Conservation (phyloP, 2,888 invertebrate species). For the Eupithecia inturbata region DNA sequence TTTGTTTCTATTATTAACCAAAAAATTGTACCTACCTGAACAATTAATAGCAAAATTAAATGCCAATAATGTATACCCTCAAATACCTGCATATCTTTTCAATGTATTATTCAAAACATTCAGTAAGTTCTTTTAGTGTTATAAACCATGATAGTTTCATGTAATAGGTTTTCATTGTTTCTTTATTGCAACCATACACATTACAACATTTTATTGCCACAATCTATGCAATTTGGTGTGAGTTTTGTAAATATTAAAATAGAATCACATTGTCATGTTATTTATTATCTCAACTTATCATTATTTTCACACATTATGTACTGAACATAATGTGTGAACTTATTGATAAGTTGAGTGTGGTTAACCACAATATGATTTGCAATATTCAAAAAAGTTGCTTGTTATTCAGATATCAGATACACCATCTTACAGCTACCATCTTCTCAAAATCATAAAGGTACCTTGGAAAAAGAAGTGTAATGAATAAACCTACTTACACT, state of each 20-base stretch:
- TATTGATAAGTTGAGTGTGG: too few relatives aligned
- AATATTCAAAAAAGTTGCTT: background rate
- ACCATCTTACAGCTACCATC: background rate
- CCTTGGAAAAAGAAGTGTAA: background rate
- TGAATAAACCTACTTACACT: background rate
- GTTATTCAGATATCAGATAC: background rate
- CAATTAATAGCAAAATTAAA: background rate
- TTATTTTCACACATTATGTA: background rate
- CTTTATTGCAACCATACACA: too few relatives aligned
- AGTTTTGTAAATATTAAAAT: background rate
- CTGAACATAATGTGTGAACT: too few relatives aligned
- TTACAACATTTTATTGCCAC: background rate
- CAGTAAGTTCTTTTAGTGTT: background rate
- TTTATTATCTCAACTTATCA: background rate
- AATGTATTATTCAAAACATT: background rate
- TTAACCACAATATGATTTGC: background rate
- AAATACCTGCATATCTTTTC: background rate
- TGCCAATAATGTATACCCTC: too few relatives aligned
- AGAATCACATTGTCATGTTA: constrained; percentile 2
- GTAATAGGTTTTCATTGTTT: background rate
- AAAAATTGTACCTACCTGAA: too few relatives aligned
- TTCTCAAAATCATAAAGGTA: background rate
- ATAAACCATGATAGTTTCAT: background rate
- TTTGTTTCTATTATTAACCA: too few relatives aligned
- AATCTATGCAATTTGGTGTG: background rate